A percentile compares a stretch with the other conserved stretches of the same genome.
phyloP scores from a whole-genome alignment of 2,113 vertebrate species.

The Aviceda subcristata region DNA sequence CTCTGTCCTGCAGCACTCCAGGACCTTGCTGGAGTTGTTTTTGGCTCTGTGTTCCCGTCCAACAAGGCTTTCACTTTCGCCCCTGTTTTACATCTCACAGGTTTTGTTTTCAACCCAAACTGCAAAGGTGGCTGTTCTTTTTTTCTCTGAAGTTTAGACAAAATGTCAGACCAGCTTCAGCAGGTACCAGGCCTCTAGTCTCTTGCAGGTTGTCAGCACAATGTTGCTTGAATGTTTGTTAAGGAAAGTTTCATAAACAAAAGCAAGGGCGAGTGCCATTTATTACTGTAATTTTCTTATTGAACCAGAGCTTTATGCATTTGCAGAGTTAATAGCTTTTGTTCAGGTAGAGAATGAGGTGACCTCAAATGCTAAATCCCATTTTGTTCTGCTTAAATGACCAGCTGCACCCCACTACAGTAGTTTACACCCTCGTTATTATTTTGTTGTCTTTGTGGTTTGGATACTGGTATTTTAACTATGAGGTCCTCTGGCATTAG shows the following conservation, averaged over 20 bases:
- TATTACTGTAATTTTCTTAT: neutral
- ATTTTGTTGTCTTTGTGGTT: neutral
- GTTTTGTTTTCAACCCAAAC: neutral
- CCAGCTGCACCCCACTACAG: neutral
- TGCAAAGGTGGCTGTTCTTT: neutral
- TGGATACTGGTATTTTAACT: too few relatives aligned
- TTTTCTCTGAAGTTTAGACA: neutral
- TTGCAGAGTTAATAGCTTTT: neutral
- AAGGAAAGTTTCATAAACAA: neutral
- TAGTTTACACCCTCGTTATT: neutral
- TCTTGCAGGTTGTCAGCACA: neutral
- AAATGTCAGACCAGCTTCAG: neutral
- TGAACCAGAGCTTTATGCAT: neutral
- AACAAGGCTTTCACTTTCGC: neutral
- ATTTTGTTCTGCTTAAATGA: neutral
- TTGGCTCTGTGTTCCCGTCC: neutral
- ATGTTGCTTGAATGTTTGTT: neutral
- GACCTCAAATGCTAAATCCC: neutral
- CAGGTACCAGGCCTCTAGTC: neutral
- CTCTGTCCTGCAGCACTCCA: neutral
- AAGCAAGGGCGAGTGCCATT: neutral
- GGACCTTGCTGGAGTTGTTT: neutral
- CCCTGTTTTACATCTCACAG: rapidly evolving
- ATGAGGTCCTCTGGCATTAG: neutral
- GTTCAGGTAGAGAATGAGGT: neutral